Evolutionary conservation across 2,888 invertebrate genomes (phyloP).

Genomic region (Euplagia quadripunctaria): DNA sequence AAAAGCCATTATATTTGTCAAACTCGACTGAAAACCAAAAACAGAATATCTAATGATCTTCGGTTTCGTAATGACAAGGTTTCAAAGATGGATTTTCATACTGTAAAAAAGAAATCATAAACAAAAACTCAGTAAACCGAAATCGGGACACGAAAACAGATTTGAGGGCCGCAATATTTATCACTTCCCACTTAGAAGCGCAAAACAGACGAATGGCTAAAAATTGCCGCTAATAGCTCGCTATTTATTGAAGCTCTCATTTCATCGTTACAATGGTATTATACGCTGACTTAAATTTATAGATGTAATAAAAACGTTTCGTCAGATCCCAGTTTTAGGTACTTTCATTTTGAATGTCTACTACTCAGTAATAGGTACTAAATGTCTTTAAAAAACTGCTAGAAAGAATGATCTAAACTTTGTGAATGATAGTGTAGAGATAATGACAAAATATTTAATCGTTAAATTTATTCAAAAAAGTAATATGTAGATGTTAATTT

Average conservation of each 20-base stretch:
- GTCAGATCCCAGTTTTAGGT: not conserved
- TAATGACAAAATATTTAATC: no score
- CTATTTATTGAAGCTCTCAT: constrained; percentile 15
- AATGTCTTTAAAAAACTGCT: no score
- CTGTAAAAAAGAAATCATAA: no score
- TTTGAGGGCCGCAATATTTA: constrained; percentile 17
- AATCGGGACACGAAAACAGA: not conserved
- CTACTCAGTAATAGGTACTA: no score
- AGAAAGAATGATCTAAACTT: no score
- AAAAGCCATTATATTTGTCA: not conserved
- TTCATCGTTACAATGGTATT: constrained; percentile 4
- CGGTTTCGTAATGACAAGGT: not conserved
- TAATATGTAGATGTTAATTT: no score
- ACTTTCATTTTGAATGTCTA: not conserved
- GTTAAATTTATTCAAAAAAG: no score
- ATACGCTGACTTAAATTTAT: not conserved
- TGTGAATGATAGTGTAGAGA: no score
- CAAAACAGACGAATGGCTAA: constrained; percentile 27
- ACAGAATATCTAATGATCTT: not conserved
- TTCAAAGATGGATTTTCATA: not conserved
- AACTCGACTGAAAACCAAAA: not conserved
- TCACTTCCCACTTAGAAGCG: constrained; percentile 20
- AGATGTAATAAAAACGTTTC: not conserved
- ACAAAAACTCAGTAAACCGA: not conserved
- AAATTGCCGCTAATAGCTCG: constrained; percentile 14